Evolutionary conservation across 1,140 invertebrate species (phyloP).

Genomic region (Listronotus bonariensis): DNA sequence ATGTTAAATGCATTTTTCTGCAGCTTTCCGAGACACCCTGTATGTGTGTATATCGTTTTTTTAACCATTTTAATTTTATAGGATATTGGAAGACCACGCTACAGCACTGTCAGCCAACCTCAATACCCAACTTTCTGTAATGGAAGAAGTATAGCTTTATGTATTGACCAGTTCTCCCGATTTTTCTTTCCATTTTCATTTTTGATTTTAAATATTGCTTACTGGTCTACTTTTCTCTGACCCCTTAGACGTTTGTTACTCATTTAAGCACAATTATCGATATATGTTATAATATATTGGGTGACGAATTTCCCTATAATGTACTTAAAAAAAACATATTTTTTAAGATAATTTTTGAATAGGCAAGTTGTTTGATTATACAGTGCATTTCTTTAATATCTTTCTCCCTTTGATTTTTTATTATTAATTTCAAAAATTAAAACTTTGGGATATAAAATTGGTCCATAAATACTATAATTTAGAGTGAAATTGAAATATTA

Average conservation of each 20-base stretch:
- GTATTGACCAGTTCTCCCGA: conserved; percentile 83
- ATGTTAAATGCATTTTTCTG: conserved; percentile 3
- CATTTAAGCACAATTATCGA: conserved; percentile 22
- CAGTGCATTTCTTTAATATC: too few relatives aligned
- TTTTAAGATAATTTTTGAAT: too few relatives aligned
- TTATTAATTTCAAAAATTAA: too few relatives aligned
- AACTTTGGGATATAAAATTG: too few relatives aligned
- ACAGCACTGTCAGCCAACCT: conserved; percentile 58
- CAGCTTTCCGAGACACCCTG: not conserved
- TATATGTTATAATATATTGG: too few relatives aligned
- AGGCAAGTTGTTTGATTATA: too few relatives aligned
- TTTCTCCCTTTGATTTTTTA: too few relatives aligned
- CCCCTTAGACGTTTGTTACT: not conserved
- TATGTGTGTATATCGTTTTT: too few relatives aligned
- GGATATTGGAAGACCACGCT: conserved; percentile 59
- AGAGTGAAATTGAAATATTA: too few relatives aligned
- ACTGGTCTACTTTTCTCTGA: conserved; percentile 83
- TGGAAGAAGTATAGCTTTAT: conserved; percentile 81
- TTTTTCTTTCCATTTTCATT: conserved; percentile 90
- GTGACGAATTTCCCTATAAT: too few relatives aligned
- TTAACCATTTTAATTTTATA: conserved; percentile 43
- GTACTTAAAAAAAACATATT: too few relatives aligned
- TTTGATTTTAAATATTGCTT: conserved; percentile 84
- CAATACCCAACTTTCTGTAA: conserved; percentile 86
- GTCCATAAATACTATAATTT: too few relatives aligned